Percentiles rank a stretch among this genome's conserved stretches.
These are phyloP conservation scores for Drosophila robusta DNA, from an alignment of 2,888 invertebrate species.

Conservation along the genomic window DNA sequence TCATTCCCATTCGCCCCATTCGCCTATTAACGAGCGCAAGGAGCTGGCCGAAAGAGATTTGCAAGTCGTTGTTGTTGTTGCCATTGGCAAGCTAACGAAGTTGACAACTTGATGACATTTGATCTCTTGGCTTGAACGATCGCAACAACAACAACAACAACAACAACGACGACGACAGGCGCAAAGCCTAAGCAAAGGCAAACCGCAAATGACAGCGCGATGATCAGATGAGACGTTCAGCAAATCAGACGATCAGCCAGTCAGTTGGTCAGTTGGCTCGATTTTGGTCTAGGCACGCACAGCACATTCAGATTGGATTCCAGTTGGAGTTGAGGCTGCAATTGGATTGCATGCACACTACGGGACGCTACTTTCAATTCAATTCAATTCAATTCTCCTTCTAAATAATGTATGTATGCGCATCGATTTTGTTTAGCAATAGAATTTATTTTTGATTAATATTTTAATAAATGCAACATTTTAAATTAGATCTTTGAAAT, in stretches of 20 bases:
- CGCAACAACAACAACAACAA: slow-evolving; percentile 17
- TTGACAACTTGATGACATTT: slow-evolving; percentile 83
- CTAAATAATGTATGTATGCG: no score
- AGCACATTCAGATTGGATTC: slow-evolving; percentile 27
- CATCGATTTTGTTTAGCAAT: no score
- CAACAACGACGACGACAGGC: slow-evolving; percentile 1
- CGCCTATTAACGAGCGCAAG: slow-evolving; percentile 57
- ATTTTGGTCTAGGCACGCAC: slow-evolving; percentile 59
- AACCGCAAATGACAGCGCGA: slow-evolving; percentile 59
- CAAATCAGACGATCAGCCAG: slow-evolving; percentile 60
- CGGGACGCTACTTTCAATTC: slow-evolving; percentile 15
- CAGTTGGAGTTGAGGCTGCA: slow-evolving; percentile 1
- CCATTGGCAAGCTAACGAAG: slow-evolving; percentile 80
- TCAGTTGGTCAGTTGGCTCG: slow-evolving; percentile 42
- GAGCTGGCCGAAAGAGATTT: slow-evolving; percentile 56
- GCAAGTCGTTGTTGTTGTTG: slow-evolving; percentile 48
- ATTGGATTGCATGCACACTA: slow-evolving; percentile 4
- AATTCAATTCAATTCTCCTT: not conserved
- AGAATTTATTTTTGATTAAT: no score
- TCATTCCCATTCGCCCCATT: slow-evolving; percentile 36
- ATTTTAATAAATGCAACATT: no score
- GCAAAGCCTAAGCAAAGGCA: slow-evolving; percentile 22
- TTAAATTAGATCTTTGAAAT: no score
- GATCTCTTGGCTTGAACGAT: slow-evolving; percentile 65
- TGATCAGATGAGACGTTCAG: slow-evolving; percentile 68